These are phyloP conservation scores for Gymnodraco acuticeps DNA, from an alignment of 2,797 vertebrate species.

Conservation along the genomic window DNA sequence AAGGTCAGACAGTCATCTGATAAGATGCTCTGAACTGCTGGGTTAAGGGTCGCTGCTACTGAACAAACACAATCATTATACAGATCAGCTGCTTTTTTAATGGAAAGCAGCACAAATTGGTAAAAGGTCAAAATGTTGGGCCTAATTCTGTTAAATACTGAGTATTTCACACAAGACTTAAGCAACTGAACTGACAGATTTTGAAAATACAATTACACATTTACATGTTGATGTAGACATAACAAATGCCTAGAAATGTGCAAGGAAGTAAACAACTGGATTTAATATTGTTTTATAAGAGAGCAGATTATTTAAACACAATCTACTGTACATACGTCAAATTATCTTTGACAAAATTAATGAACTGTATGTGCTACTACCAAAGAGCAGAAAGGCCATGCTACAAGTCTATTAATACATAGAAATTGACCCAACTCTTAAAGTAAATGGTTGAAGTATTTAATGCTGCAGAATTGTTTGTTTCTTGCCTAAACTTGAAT, in stretches of 20 bases:
- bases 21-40: constrained; percentile 84
- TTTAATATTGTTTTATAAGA: background rate
- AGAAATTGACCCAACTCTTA: background rate
- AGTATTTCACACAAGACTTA: constrained; percentile 16
- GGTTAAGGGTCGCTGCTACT: constrained; percentile 86
- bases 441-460: background rate
- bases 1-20: constrained; percentile 91
- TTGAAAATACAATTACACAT: background rate
- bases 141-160: constrained; percentile 33
- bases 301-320: background rate
- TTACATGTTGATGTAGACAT: background rate
- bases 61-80: constrained; percentile 84
- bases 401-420: no score
- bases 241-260: background rate
- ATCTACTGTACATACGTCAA: background rate
- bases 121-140: constrained; percentile 43
- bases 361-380: background rate
- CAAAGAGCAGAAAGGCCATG: background rate
- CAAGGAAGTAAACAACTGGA: background rate
- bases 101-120: constrained; percentile 61
- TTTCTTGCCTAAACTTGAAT: background rate
- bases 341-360: background rate
- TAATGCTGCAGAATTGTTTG: background rate
- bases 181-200: constrained; percentile 1
- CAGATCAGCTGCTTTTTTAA: constrained; percentile 82